Evolutionary conservation across 2,113 vertebrate species (phyloP), one percentile per base, ranked within the genome.

Genomic region (Zosterops pallidus): DNA sequence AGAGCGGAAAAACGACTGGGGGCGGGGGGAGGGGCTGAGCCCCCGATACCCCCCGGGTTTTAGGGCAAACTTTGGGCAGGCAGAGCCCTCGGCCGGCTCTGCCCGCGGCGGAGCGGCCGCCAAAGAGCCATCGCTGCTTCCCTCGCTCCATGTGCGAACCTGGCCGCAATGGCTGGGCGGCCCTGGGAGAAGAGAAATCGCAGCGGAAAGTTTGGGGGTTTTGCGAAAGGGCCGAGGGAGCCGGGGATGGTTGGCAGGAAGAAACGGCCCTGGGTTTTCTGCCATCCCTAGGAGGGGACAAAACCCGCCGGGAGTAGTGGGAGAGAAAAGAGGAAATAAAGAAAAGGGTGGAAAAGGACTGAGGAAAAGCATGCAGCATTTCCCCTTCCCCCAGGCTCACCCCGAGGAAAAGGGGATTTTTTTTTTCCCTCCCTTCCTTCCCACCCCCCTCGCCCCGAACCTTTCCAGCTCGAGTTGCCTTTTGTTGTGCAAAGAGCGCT

Each of bases 401-500:
- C 57, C 52, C 55, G 25, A 89, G 68, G 64, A 92, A 93, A 81
- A 59, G 35, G 46, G 62, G 50, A 44, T 67, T 44, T 68, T 71
- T 85, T 76, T 69, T 70, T 69, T 77, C 39, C 39, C 71, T 77
- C 83, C 90, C 69, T 60, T 49, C 57, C 26, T 55, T 50, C 56
- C 90, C 50, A 83, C 47, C 55, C 82, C 89, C 71, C 47, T 75
- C n/a, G 59, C 52, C 72, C 93, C 83, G 84, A 72, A 90, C 86
- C 84, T 81, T 89, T 83, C 94, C 92, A 85, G 83, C 90, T 91
- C 94, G 90, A 96, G 95, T 94, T 95, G 92, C 91, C 96, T 97
- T 97, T 96, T 97, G 95, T 97, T 96, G 94, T 95, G 95, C 86
- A 89, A 83, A 94, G 91, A 90, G 85, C 89, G 90, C 88, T 79